Conservation (phyloP, 2,113 vertebrate genomes). For the Psilopogon haemacephalus region DNA sequence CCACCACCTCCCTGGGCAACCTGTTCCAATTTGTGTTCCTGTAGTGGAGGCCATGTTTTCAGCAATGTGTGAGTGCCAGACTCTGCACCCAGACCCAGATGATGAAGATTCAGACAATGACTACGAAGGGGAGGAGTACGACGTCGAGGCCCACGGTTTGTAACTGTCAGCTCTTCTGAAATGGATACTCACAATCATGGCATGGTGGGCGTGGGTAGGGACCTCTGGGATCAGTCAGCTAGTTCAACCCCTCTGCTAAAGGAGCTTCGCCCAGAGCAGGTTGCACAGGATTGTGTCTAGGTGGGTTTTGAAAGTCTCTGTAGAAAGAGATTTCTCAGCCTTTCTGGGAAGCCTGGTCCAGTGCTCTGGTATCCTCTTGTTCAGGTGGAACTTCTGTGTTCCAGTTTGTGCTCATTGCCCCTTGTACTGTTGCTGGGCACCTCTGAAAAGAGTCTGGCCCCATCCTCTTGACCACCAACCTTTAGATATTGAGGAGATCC, state of each 20-base stretch:
- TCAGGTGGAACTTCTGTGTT: too few relatives aligned
- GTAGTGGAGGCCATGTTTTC: constrained; percentile 95
- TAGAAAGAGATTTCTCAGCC: not conserved
- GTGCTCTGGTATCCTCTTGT: too few relatives aligned
- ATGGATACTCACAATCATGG: not conserved
- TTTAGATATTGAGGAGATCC: too few relatives aligned
- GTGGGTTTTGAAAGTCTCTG: not conserved
- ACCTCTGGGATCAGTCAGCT: not conserved
- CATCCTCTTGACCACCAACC: too few relatives aligned
- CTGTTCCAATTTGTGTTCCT: not conserved
- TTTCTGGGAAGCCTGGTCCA: not conserved
- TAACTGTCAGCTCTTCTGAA: not conserved
- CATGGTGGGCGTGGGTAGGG: not conserved
- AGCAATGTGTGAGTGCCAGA: constrained; percentile 96
- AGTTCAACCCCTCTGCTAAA: not conserved
- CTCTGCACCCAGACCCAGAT: constrained; percentile 92
- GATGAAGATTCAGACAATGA: constrained; percentile 90
- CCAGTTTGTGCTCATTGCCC: too few relatives aligned
- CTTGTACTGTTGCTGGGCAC: too few relatives aligned
- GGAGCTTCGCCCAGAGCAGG: not conserved
- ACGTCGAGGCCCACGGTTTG: constrained; percentile 92
- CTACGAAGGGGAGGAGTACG: constrained; percentile 93
- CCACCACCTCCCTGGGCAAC: not conserved
- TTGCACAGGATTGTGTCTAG: not conserved
- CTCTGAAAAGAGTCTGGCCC: too few relatives aligned